Evolutionary conservation across 1,140 invertebrate genomes (phyloP).

Genomic region (Euura lappo): DNA sequence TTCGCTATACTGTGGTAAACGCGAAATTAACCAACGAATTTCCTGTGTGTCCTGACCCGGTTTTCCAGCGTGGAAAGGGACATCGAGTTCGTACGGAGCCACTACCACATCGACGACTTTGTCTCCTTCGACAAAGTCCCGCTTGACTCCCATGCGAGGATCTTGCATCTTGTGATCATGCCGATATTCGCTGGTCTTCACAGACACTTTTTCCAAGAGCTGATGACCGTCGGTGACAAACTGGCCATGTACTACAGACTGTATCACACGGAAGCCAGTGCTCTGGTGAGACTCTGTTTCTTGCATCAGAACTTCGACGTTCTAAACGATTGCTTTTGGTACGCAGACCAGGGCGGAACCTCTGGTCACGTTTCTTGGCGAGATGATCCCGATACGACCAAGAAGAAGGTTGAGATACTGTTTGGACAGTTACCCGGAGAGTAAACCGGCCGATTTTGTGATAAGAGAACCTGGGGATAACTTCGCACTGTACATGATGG

Average conservation of each 20-base stretch:
- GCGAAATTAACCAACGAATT: background rate
- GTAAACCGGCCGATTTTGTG: slow-evolving; percentile 7
- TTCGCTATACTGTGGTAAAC: slow-evolving; percentile 53
- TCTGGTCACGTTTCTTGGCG: slow-evolving; percentile 38
- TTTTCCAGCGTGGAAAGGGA: slow-evolving; percentile 55
- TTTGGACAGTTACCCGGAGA: slow-evolving; percentile 26
- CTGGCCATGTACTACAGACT: slow-evolving; percentile 59
- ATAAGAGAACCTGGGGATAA: slow-evolving; percentile 23
- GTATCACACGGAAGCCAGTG: slow-evolving; percentile 47
- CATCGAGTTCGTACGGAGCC: slow-evolving; percentile 56
- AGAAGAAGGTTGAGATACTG: slow-evolving; percentile 42
- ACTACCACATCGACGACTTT: slow-evolving; percentile 64
- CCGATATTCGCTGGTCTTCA: slow-evolving; percentile 65
- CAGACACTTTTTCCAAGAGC: slow-evolving; percentile 66
- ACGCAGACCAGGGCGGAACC: slow-evolving; percentile 38
- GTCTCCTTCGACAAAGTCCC: slow-evolving; percentile 56
- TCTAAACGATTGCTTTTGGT: background rate
- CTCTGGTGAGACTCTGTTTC: slow-evolving; percentile 36
- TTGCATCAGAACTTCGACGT: too few relatives aligned
- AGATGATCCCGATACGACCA: slow-evolving; percentile 49
- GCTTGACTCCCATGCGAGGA: slow-evolving; percentile 55
- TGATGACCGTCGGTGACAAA: slow-evolving; percentile 58
- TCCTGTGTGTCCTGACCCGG: background rate
- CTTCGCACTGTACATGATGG: slow-evolving; percentile 58
- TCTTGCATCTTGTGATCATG: slow-evolving; percentile 62